Evolutionary conservation across 2,113 vertebrate genomes (phyloP).

Genomic region (Upupa epops): DNA sequence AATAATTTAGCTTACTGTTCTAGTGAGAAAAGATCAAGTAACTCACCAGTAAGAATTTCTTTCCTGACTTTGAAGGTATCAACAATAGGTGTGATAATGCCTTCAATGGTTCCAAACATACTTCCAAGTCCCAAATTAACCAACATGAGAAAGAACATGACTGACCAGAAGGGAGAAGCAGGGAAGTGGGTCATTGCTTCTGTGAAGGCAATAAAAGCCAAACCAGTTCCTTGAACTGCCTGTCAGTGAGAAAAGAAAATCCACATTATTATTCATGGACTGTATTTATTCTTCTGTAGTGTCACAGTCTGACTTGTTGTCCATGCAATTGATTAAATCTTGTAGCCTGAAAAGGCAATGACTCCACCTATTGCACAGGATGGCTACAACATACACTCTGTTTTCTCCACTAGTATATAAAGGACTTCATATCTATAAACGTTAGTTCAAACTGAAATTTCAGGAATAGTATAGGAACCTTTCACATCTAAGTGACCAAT

Average conservation of each 20-base stretch:
- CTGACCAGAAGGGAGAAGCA: constrained; percentile 97
- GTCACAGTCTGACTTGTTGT: background rate
- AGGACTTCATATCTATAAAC: background rate
- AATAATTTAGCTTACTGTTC: background rate
- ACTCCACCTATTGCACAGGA: background rate
- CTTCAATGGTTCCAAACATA: constrained; percentile 98
- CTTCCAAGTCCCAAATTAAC: constrained; percentile 95
- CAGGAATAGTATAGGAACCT: background rate
- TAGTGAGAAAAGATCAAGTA: background rate
- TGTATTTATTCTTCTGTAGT: background rate
- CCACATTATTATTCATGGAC: background rate
- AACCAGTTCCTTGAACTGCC: constrained; percentile 94
- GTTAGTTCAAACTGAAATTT: background rate
- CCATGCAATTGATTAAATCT: background rate
- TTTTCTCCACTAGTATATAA: background rate
- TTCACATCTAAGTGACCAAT: background rate
- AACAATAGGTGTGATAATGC: constrained; percentile 92
- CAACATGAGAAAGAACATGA: constrained; percentile 99
- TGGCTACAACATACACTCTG: background rate
- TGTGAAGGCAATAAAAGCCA: constrained; percentile 98
- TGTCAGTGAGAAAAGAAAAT: constrained; percentile 53
- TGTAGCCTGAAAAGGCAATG: background rate
- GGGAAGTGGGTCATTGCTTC: constrained; percentile 99
- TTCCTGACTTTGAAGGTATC: constrained; percentile 96
- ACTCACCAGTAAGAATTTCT: constrained; percentile 89